Evolutionary conservation across 2,113 vertebrate genomes (phyloP).

Genomic region (Ceyx margarethae): DNA sequence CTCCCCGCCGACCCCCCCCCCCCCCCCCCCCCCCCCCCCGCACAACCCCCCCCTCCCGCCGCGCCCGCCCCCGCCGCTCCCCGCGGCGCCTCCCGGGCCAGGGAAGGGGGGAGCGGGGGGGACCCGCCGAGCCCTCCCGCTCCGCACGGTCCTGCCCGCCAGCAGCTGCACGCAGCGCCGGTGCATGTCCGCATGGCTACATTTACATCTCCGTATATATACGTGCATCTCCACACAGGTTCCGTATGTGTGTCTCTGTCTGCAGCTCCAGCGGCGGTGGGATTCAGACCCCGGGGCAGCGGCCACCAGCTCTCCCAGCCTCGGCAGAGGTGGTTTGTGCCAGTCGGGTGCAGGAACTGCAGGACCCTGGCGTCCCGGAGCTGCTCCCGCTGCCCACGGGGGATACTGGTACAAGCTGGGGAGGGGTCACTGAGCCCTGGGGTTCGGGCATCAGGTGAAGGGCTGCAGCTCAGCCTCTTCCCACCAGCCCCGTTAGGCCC

Average conservation of each 20-base stretch:
- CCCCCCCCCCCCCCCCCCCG: neutral
- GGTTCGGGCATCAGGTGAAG: neutral
- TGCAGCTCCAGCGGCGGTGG: neutral
- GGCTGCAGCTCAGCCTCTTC: accelerated
- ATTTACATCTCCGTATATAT: neutral
- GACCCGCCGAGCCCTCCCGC: neutral
- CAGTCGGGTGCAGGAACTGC: neutral
- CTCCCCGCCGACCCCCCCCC: too few relatives aligned
- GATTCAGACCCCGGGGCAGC: neutral
- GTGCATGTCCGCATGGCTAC: neutral
- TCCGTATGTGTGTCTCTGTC: neutral
- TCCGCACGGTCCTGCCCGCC: neutral
- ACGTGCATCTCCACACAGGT: neutral
- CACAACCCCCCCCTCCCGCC: neutral
- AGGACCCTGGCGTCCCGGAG: neutral
- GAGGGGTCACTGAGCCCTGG: neutral
- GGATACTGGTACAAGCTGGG: neutral
- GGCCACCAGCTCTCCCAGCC: neutral
- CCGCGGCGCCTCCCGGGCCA: neutral
- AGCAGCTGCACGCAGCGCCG: neutral
- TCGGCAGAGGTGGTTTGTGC: neutral
- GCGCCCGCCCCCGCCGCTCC: neutral
- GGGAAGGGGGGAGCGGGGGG: neutral
- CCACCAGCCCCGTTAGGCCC: neutral
- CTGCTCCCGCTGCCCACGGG: neutral